These are phyloP conservation scores for Hymenochirus boettgeri DNA, from an alignment of 2,113 vertebrate species.

Conservation along the genomic window DNA sequence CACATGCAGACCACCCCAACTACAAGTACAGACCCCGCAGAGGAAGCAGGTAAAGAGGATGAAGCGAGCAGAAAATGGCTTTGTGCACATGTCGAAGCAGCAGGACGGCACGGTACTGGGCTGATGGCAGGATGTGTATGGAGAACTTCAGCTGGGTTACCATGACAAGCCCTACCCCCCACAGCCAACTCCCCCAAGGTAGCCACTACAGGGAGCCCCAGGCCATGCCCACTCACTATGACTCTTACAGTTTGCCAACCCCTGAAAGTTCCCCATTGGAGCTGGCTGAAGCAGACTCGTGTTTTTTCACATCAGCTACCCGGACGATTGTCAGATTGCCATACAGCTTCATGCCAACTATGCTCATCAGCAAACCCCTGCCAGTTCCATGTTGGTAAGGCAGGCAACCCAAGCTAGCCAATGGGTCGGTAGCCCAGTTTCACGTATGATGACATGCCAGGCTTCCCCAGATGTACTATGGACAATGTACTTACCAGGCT, in stretches of 20 bases:
- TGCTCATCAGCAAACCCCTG: slow-evolving; percentile 57
- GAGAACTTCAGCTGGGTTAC: slow-evolving; percentile 68
- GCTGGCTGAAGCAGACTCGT: slow-evolving; percentile 71
- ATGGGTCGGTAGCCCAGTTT: slow-evolving; percentile 47
- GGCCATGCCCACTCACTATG: slow-evolving; percentile 62
- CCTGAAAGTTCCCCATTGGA: slow-evolving; percentile 89
- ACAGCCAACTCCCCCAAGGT: slow-evolving; percentile 53
- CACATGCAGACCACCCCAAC: slow-evolving; percentile 98
- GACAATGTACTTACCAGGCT: slow-evolving; percentile 56
- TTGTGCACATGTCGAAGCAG: slow-evolving; percentile 68
- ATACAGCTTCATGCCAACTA: slow-evolving; percentile 67
- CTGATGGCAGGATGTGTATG: slow-evolving; percentile 59
- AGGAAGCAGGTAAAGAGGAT: slow-evolving; percentile 95
- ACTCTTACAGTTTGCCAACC: slow-evolving; percentile 81
- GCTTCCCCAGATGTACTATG: slow-evolving; percentile 78
- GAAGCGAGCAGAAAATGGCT: slow-evolving; percentile 81
- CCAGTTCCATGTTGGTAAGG: slow-evolving; percentile 56
- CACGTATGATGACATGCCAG: slow-evolving; percentile 71
- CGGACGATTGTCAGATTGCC: slow-evolving; percentile 75
- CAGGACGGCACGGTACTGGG: slow-evolving; percentile 53
- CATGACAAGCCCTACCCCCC: slow-evolving; percentile 68
- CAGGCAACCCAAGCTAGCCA: slow-evolving; percentile 55
- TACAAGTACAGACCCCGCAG: slow-evolving; percentile 94
- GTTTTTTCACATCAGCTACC: slow-evolving; percentile 69
- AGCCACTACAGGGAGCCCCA: slow-evolving; percentile 75